These are phyloP conservation scores for Heterotis niloticus DNA, from an alignment of 2,113 vertebrate genomes.

Conservation along the genomic window DNA sequence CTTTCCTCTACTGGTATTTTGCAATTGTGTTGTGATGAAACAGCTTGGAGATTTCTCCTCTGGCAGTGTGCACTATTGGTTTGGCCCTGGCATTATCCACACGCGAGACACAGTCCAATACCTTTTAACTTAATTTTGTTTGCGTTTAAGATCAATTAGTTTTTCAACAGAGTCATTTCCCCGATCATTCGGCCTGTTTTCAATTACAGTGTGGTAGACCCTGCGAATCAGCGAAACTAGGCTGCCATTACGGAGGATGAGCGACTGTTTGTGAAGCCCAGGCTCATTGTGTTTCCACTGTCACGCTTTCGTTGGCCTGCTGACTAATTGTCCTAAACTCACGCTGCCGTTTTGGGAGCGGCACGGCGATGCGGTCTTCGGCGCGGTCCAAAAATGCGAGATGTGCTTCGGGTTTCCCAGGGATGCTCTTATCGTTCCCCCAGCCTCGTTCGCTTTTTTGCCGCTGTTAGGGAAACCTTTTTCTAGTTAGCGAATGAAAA, in stretches of 20 bases:
- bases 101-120: constrained; percentile 52
- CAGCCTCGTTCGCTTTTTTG: neutral
- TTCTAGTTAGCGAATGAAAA: constrained; percentile 12
- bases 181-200: constrained; percentile 61
- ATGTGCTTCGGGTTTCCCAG: neutral
- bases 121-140: constrained; percentile 61
- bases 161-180: constrained; percentile 62
- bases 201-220: constrained; percentile 53
- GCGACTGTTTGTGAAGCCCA: neutral
- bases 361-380: neutral
- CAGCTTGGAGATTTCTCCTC: constrained; percentile 11
- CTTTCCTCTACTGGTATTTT: constrained; percentile 4
- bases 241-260: neutral
- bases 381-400: neutral
- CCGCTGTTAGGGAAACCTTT: constrained; percentile 8
- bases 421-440: constrained; percentile 1
- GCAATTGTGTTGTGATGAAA: constrained; percentile 6
- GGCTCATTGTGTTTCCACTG: neutral
- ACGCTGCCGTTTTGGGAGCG: neutral
- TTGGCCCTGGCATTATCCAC: neutral
- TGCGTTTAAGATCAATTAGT: constrained; percentile 65
- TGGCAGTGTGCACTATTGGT: neutral
- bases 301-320: constrained; percentile 13
- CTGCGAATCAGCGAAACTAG: constrained; percentile 18
- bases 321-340: constrained; percentile 22